Evolutionary conservation across 2,113 vertebrate species (phyloP).

Genomic region (Podarcis muralis): DNA sequence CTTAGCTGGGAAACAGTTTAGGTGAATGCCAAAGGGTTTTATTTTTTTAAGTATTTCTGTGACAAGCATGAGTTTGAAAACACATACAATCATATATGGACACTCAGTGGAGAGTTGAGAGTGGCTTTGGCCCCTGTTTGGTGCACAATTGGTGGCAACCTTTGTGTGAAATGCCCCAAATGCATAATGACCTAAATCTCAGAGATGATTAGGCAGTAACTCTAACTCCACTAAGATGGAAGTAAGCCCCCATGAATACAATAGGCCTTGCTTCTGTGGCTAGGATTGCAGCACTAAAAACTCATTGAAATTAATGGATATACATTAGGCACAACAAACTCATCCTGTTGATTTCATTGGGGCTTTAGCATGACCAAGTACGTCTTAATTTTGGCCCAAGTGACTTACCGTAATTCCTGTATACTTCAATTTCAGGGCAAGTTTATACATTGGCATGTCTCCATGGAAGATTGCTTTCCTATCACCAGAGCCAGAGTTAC

Average conservation of each 20-base stretch:
- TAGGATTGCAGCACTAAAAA: background rate
- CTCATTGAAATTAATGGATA: background rate
- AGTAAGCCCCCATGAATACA: no score
- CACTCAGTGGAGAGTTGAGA: background rate
- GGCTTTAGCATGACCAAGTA: background rate
- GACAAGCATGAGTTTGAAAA: background rate
- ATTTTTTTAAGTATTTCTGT: background rate
- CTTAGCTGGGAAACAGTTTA: background rate
- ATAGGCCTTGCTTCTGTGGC: no score
- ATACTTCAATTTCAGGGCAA: background rate
- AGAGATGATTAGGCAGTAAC: background rate
- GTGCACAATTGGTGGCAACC: background rate
- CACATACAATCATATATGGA: no score
- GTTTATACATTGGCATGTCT: no score
- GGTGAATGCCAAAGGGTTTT: background rate
- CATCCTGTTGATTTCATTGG: background rate
- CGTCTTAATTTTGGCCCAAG: background rate
- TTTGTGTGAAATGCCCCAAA: background rate
- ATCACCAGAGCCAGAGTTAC: no score
- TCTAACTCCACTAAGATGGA: no score
- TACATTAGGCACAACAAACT: background rate
- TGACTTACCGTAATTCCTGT: background rate
- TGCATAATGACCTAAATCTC: background rate
- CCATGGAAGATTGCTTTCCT: background rate
- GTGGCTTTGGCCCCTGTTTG: background rate